phyloP scores from a whole-genome alignment of 2,113 vertebrate genomes.

The Ramphastos sulfuratus region DNA sequence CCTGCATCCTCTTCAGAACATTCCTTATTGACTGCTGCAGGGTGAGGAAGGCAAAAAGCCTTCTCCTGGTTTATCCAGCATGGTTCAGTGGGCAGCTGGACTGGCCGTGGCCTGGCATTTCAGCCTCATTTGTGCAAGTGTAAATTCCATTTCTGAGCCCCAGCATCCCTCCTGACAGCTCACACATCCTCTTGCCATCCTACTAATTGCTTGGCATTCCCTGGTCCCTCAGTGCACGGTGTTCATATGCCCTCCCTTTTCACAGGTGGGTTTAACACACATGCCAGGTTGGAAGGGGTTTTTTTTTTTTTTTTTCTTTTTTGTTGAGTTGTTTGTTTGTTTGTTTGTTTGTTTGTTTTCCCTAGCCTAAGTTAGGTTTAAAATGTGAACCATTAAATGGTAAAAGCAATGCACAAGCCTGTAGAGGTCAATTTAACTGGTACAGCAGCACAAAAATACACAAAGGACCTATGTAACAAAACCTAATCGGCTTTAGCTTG shows the following conservation, averaged over 20 bases:
- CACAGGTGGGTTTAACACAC: background rate
- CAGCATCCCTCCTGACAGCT: background rate
- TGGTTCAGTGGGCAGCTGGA: background rate
- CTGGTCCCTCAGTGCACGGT: fast-evolving
- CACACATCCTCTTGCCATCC: background rate
- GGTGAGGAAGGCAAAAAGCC: background rate
- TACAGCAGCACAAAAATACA: conserved; percentile 68
- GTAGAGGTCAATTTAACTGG: conserved; percentile 74
- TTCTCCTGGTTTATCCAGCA: fast-evolving
- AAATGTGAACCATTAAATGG: conserved; percentile 63
- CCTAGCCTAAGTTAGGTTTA: conserved; percentile 42
- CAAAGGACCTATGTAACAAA: conserved; percentile 68
- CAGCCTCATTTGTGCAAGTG: background rate
- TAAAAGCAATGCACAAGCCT: conserved; percentile 53
- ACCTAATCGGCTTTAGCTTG: conserved; percentile 71
- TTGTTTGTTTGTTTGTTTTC: background rate
- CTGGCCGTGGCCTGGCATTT: background rate
- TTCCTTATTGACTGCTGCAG: fast-evolving
- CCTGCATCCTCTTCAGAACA: background rate
- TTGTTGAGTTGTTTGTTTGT: background rate
- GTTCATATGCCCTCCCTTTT: background rate
- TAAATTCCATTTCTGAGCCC: background rate
- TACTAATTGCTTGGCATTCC: background rate
- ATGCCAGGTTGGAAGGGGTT: background rate
- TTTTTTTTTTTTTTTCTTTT: background rate